These are phyloP conservation scores for Synchiropus splendidus DNA, from an alignment of 2,113 vertebrate species.

Conservation along the genomic window DNA sequence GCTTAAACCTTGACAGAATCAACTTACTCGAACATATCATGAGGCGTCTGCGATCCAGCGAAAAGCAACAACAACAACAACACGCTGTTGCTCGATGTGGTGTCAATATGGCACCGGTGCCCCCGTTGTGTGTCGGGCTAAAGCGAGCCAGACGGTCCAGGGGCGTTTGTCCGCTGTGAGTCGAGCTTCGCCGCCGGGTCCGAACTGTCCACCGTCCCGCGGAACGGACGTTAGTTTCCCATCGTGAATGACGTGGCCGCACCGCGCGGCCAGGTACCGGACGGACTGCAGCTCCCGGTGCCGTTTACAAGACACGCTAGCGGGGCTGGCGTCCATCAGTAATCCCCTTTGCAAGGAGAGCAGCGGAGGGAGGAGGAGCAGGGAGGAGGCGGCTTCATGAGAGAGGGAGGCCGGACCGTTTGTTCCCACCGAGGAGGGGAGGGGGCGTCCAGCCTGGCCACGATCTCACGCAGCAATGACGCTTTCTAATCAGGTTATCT, in stretches of 20 bases:
- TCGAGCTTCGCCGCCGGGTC: slow-evolving; percentile 9
- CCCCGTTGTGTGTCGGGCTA: slow-evolving; percentile 5
- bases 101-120: slow-evolving; percentile 28
- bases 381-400: slow-evolving; percentile 17
- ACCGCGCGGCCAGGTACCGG: slow-evolving; percentile 24
- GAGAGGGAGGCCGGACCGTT: slow-evolving; percentile 4
- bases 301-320: slow-evolving; percentile 32
- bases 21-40: slow-evolving; percentile 75
- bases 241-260: slow-evolving; percentile 5
- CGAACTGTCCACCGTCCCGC: slow-evolving; percentile 13
- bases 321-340: slow-evolving; percentile 44
- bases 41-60: slow-evolving; percentile 36
- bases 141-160: slow-evolving; percentile 18
- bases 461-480: too few relatives aligned
- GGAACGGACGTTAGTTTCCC: slow-evolving; percentile 18
- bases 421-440: slow-evolving; percentile 2
- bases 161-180: slow-evolving; percentile 9
- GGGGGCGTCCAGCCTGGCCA: background rate
- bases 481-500: too few relatives aligned
- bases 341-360: slow-evolving; percentile 35
- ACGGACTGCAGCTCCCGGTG: slow-evolving; percentile 21
- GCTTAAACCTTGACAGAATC: too few relatives aligned
- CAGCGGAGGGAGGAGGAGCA: slow-evolving; percentile 3
- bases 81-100: slow-evolving; percentile 9
- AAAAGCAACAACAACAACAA: slow-evolving; percentile 12